Conservation (phyloP, 2,888 invertebrate species). For the Eristalis intricaria region DNA sequence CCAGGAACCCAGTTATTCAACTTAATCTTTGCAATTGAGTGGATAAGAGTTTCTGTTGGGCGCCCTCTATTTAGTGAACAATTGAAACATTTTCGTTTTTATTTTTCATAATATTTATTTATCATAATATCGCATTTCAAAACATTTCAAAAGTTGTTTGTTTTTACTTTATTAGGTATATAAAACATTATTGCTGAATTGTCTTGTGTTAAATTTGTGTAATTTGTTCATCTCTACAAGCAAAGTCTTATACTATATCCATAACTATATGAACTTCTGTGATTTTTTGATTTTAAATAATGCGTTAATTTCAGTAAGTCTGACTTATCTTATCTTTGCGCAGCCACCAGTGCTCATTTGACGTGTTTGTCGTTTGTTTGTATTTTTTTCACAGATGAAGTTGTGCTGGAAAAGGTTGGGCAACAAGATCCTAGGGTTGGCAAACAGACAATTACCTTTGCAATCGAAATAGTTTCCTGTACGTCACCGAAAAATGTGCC, state of each 20-base stretch:
- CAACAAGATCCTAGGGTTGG: no score
- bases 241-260: slow-evolving; percentile 9
- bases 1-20: no score
- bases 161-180: slow-evolving; percentile 9
- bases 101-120: slow-evolving; percentile 26
- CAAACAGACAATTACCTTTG: no score
- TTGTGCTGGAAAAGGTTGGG: no score
- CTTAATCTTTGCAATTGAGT: no score
- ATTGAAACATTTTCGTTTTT: background rate
- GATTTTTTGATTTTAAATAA: background rate
- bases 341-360: no score
- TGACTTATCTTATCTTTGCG: background rate
- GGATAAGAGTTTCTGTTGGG: background rate
- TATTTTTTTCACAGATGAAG: no score
- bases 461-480: no score
- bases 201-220: slow-evolving; percentile 43
- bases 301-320: background rate
- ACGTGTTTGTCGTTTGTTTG: no score
- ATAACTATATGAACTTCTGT: background rate
- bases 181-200: slow-evolving; percentile 24
- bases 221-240: slow-evolving; percentile 2
- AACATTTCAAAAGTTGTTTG: background rate
- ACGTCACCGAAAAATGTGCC: no score
- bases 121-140: slow-evolving; percentile 35
- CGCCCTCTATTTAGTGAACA: background rate